These are phyloP conservation scores for Thecophora atra DNA, from an alignment of 2,888 invertebrate genomes.

Conservation along the genomic window DNA sequence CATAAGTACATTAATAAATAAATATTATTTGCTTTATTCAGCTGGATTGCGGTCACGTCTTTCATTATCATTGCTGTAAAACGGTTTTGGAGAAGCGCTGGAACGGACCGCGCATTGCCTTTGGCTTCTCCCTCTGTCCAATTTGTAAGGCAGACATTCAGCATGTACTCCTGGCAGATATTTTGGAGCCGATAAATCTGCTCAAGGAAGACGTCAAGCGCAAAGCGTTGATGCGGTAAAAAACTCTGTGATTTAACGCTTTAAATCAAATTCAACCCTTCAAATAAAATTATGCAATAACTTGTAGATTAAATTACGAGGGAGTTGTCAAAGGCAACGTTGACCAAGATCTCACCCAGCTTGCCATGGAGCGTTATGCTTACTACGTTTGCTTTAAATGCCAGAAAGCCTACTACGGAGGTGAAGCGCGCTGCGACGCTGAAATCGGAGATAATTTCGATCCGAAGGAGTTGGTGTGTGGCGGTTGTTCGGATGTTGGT, in stretches of 20 bases:
- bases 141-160: slow-evolving; percentile 92
- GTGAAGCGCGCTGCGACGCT: slow-evolving; percentile 95
- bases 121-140: slow-evolving; percentile 94
- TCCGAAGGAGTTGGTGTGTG: slow-evolving; percentile 94
- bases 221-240: slow-evolving; percentile 91
- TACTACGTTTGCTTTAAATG: slow-evolving; percentile 98
- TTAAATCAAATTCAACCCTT: no score
- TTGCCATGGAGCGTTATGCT: slow-evolving; percentile 97
- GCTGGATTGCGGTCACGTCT: slow-evolving; percentile 94
- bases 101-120: slow-evolving; percentile 95
- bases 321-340: slow-evolving; percentile 83
- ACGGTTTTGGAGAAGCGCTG: slow-evolving; percentile 86
- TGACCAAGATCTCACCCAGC: slow-evolving; percentile 82
- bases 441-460: slow-evolving; percentile 83
- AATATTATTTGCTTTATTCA: slow-evolving; percentile 60
- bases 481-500: slow-evolving; percentile 96
- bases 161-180: slow-evolving; percentile 81
- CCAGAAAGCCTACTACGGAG: slow-evolving; percentile 95
- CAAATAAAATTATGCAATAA: background rate
- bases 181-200: slow-evolving; percentile 81
- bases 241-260: slow-evolving; percentile 17
- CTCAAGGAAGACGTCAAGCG: slow-evolving; percentile 90
- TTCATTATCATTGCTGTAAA: slow-evolving; percentile 91
- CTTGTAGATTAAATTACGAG: slow-evolving; percentile 83
- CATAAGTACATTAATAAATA: background rate